phyloP scores from a whole-genome alignment of 2,113 vertebrate genomes.

The Steatornis caripensis region DNA sequence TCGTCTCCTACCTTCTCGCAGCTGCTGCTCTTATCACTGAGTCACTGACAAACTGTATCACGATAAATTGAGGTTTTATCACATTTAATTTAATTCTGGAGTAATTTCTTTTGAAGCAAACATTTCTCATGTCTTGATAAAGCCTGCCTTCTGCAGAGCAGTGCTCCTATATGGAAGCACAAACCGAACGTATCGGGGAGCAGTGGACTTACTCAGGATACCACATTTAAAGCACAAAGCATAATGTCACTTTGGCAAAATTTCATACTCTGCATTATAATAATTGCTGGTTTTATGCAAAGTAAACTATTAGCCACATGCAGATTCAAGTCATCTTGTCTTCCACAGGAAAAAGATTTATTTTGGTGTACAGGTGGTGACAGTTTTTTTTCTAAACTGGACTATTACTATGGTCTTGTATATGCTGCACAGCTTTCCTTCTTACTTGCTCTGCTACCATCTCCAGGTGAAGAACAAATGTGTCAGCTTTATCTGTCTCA shows the following conservation, averaged over 20 bases:
- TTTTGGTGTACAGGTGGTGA: not conserved
- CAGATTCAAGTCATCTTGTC: not conserved
- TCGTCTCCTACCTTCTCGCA: not conserved
- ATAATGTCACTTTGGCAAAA: not conserved
- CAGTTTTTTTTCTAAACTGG: not conserved
- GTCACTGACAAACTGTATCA: not conserved
- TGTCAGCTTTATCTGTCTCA: not conserved
- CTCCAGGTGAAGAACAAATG: not conserved
- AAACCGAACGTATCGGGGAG: not conserved
- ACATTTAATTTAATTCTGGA: slow-evolving; percentile 18
- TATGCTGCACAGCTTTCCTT: not conserved
- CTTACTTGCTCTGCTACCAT: not conserved
- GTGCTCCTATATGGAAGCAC: not conserved
- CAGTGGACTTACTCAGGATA: not conserved
- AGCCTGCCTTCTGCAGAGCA: not conserved
- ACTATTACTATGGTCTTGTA: not conserved
- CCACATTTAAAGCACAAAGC: not conserved
- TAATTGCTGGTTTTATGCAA: not conserved
- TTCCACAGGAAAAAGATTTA: not conserved
- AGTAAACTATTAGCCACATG: not conserved
- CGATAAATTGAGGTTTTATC: slow-evolving; percentile 12
- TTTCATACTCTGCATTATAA: not conserved
- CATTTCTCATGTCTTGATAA: not conserved
- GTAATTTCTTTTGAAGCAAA: not conserved
- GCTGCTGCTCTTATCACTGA: not conserved